Percentiles rank a stretch among this genome's conserved stretches.
Evolutionary conservation across 2,888 invertebrate species (phyloP).

Genomic region (Neria commutata): DNA sequence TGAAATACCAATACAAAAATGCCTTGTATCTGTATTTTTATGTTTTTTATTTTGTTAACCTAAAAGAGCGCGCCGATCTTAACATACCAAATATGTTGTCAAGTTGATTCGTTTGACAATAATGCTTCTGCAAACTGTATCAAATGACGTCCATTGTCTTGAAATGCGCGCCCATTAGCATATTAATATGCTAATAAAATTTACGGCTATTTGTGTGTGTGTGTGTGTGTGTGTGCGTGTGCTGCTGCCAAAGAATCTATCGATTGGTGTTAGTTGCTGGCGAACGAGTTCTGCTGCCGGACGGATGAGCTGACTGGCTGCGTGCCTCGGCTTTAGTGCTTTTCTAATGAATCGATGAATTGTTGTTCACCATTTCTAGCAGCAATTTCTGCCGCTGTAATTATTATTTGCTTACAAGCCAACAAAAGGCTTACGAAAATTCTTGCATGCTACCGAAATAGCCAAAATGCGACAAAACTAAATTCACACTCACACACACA

Average conservation of each 20-base stretch:
- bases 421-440: too few relatives aligned
- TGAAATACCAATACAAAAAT: too few relatives aligned
- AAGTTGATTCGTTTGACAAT: conserved; percentile 1
- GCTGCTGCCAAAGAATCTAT: too few relatives aligned
- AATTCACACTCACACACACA: neutral
- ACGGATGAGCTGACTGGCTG: neutral
- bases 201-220: conserved; percentile 6
- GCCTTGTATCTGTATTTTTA: too few relatives aligned
- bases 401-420: too few relatives aligned
- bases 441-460: neutral
- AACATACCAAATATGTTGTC: neutral
- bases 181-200: conserved; percentile 10
- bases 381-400: neutral
- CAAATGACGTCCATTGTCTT: neutral
- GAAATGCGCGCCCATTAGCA: neutral
- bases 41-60: too few relatives aligned
- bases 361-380: neutral
- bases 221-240: too few relatives aligned
- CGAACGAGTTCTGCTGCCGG: neutral
- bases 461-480: neutral
- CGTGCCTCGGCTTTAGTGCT: neutral
- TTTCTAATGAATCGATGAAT: neutral
- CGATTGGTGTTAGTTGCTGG: neutral
- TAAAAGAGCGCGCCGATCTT: too few relatives aligned
- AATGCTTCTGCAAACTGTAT: conserved; percentile 8